Evolutionary conservation across 2,888 invertebrate genomes (phyloP).

Genomic region (Meandrusa payeni): DNA sequence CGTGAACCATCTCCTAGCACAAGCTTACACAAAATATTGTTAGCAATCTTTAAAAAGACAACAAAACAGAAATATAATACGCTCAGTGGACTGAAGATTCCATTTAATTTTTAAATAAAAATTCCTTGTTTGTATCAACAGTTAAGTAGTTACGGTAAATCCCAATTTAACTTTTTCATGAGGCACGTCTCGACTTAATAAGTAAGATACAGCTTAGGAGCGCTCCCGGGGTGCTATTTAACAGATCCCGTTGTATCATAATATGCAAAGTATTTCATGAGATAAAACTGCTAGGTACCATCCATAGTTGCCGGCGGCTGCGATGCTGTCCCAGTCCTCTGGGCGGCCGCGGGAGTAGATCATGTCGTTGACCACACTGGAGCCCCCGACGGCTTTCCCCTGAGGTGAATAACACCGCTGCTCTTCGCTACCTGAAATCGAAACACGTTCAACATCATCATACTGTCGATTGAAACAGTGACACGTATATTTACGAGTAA

Average conservation of each 20-base stretch:
- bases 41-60: too few relatives aligned
- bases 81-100: too few relatives aligned
- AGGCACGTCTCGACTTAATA: conserved; percentile 20
- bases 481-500: too few relatives aligned
- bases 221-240: conserved; percentile 15
- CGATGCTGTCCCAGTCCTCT: conserved; percentile 86
- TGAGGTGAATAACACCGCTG: conserved; percentile 85
- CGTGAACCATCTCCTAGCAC: too few relatives aligned
- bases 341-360: conserved; percentile 89
- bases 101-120: too few relatives aligned
- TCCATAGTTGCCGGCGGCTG: conserved; percentile 84
- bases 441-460: background rate
- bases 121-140: conserved; percentile 13
- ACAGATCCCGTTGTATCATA: conserved; percentile 13
- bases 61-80: too few relatives aligned
- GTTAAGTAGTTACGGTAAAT: conserved; percentile 1
- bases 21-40: too few relatives aligned
- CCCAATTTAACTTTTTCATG: conserved; percentile 18
- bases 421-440: conserved; percentile 58
- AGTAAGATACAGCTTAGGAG: conserved; percentile 20
- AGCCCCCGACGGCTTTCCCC: conserved; percentile 91
- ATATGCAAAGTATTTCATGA: conserved; percentile 21
- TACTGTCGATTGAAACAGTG: too few relatives aligned
- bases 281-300: conserved; percentile 70
- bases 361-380: conserved; percentile 92